A percentile compares a stretch with the other conserved stretches of the same genome.
phyloP scores from a whole-genome alignment of 2,797 vertebrate genomes.

The Synanceia verrucosa region DNA sequence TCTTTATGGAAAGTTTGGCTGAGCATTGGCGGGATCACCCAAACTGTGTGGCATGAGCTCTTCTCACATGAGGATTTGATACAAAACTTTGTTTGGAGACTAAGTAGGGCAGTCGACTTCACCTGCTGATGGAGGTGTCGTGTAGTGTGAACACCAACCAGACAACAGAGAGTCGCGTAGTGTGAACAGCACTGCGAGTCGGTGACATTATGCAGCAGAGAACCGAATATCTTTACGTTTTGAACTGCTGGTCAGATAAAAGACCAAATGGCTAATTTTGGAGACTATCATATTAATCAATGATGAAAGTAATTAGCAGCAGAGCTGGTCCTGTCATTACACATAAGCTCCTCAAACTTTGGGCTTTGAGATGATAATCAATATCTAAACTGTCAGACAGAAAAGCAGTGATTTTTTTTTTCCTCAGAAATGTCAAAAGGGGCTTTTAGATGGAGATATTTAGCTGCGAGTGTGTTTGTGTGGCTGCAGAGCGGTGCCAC shows the following conservation, averaged over 20 bases:
- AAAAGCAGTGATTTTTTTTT: not conserved
- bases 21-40: too few relatives aligned
- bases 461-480: conserved; percentile 3
- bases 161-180: too few relatives aligned
- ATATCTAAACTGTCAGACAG: not conserved
- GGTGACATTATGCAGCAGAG: not conserved
- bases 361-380: not conserved
- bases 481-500: conserved; percentile 13
- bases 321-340: not conserved
- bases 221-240: not conserved
- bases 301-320: not conserved
- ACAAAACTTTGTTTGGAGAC: too few relatives aligned
- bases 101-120: too few relatives aligned
- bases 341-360: not conserved
- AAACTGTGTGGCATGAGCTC: too few relatives aligned
- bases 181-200: too few relatives aligned
- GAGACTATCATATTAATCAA: not conserved
- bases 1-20: too few relatives aligned
- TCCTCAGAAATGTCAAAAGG: conserved; percentile 18
- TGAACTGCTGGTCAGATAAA: not conserved
- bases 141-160: too few relatives aligned
- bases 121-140: too few relatives aligned
- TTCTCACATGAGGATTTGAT: too few relatives aligned
- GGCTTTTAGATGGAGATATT: conserved; percentile 2
- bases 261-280: not conserved